Percentiles rank a stretch among this genome's conserved stretches.
Conservation (phyloP, 2,888 invertebrate species). For the Conops quadrifasciatus region DNA sequence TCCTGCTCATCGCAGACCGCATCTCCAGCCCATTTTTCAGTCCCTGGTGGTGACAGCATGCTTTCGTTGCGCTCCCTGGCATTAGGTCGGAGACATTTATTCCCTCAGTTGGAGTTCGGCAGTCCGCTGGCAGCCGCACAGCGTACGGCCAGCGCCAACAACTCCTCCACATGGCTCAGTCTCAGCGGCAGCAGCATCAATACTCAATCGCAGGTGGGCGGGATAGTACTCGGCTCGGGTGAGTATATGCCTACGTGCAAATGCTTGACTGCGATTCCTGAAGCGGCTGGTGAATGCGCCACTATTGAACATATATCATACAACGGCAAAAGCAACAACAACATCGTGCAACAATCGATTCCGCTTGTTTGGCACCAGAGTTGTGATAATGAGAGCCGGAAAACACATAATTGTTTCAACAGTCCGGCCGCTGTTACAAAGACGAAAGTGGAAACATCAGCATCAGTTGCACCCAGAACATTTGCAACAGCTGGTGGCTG, state of each 20-base stretch:
- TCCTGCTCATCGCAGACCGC: slow-evolving; percentile 53
- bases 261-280: slow-evolving; percentile 63
- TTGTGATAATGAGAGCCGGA: slow-evolving; percentile 40
- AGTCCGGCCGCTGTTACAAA: neutral
- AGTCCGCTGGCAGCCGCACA: slow-evolving; percentile 44
- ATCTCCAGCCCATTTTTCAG: slow-evolving; percentile 48
- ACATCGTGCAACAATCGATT: slow-evolving; percentile 16
- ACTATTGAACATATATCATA: neutral
- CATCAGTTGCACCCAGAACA: neutral
- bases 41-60: slow-evolving; percentile 44
- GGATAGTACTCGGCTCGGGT: slow-evolving; percentile 43
- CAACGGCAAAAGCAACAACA: neutral
- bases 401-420: slow-evolving; percentile 41
- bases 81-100: slow-evolving; percentile 46
- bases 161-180: slow-evolving; percentile 56
- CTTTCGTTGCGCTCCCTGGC: slow-evolving; percentile 51
- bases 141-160: slow-evolving; percentile 41
- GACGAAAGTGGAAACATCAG: slow-evolving; percentile 1
- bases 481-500: slow-evolving; percentile 8
- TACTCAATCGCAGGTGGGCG: slow-evolving; percentile 45
- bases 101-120: slow-evolving; percentile 24
- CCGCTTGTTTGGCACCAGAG: slow-evolving; percentile 35
- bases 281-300: slow-evolving; percentile 48
- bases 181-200: slow-evolving; percentile 59
- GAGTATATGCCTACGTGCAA: slow-evolving; percentile 55